Conservation (phyloP, 2,888 invertebrate genomes). For the Trissoscelio sp. region DNA sequence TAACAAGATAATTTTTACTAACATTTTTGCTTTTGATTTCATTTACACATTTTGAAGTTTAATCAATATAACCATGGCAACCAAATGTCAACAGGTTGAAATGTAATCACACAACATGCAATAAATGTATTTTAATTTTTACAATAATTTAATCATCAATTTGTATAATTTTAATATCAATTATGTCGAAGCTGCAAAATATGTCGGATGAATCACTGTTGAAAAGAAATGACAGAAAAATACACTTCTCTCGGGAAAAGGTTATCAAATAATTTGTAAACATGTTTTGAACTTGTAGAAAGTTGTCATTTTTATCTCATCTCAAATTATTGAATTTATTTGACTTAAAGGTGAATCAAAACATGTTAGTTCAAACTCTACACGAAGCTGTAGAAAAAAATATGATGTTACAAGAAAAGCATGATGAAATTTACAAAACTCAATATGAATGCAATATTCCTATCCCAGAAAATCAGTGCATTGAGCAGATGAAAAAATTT, state of each 20-base stretch:
- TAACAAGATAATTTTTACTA: background rate
- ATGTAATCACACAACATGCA: background rate
- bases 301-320: too few relatives aligned
- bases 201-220: background rate
- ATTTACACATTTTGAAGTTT: background rate
- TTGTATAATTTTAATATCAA: background rate
- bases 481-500: constrained; percentile 74
- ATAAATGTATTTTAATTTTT: background rate
- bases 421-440: constrained; percentile 37
- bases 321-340: too few relatives aligned
- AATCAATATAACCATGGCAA: constrained; percentile 14
- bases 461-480: constrained; percentile 67
- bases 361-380: background rate
- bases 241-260: constrained; percentile 20
- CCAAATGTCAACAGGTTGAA: background rate
- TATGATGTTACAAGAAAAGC: constrained; percentile 48
- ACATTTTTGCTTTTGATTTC: background rate
- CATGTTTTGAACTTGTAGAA: too few relatives aligned
- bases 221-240: background rate
- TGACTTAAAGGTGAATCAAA: constrained; percentile 39
- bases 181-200: background rate
- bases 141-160: background rate
- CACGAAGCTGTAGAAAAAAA: constrained; percentile 58
- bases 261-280: constrained; percentile 4
- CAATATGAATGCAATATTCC: constrained; percentile 67